Percentiles rank a stretch among this genome's conserved stretches.
Conservation (phyloP, 2,888 invertebrate species). For the Cataglyphis altisquamis region DNA sequence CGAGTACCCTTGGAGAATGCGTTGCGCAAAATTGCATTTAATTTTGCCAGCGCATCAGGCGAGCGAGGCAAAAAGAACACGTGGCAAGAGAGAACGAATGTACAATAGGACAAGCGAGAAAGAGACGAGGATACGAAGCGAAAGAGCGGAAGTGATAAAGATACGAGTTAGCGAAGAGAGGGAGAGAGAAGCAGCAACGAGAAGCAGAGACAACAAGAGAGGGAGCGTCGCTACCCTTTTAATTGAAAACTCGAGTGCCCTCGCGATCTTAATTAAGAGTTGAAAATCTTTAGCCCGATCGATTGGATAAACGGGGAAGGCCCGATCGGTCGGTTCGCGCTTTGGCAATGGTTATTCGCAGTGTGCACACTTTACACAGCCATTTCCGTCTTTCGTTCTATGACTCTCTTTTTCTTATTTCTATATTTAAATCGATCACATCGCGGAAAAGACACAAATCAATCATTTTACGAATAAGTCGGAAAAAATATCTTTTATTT, state of each 20-base stretch:
- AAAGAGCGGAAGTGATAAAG: constrained; percentile 6
- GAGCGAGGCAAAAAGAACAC: constrained; percentile 44
- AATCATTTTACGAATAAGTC: neutral
- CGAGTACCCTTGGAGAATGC: constrained; percentile 66
- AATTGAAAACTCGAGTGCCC: constrained; percentile 83
- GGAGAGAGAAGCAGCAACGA: constrained; percentile 4
- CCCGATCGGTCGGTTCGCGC: constrained; percentile 71
- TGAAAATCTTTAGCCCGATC: constrained; percentile 82
- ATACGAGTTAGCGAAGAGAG: constrained; percentile 21
- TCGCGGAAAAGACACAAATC: constrained; percentile 12
- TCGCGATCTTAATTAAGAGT: constrained; percentile 84
- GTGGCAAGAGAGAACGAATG: constrained; percentile 29
- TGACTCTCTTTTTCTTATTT: constrained; percentile 34
- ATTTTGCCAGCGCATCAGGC: constrained; percentile 74
- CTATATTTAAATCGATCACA: constrained; percentile 1
- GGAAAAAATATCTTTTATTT: neutral
- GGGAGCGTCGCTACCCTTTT: constrained; percentile 74
- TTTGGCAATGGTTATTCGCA: constrained; percentile 72
- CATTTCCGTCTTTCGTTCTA: constrained; percentile 66
- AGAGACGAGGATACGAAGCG: neutral
- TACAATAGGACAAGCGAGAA: constrained; percentile 9
- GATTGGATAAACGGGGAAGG: constrained; percentile 80
- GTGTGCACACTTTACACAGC: constrained; percentile 72
- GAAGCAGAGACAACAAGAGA: constrained; percentile 51
- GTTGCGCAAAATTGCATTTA: constrained; percentile 76